Conservation (phyloP, 2,113 vertebrate species). For the Philantomba maxwellii region DNA sequence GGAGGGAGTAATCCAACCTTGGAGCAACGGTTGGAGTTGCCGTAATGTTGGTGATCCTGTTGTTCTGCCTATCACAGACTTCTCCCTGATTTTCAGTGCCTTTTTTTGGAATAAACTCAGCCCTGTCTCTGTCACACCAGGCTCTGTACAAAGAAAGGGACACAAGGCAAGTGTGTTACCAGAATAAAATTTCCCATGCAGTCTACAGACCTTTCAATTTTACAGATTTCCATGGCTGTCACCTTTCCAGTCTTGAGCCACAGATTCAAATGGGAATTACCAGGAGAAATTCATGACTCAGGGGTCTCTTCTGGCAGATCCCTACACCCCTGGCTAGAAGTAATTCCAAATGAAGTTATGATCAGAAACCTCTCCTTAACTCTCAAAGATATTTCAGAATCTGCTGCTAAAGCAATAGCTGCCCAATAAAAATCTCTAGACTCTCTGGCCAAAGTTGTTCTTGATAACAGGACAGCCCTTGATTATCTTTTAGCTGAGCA, state of each 20-base stretch:
- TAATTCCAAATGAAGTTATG: not conserved
- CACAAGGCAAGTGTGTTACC: not conserved
- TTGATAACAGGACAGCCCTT: not conserved
- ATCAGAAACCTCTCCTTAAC: not conserved
- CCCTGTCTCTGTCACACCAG: not conserved
- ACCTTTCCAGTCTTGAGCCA: not conserved
- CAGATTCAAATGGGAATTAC: not conserved
- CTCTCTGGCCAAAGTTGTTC: not conserved
- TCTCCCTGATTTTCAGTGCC: not conserved
- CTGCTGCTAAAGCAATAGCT: not conserved
- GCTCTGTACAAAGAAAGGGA: not conserved
- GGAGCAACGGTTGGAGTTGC: not conserved
- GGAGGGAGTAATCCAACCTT: not conserved
- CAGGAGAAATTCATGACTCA: not conserved
- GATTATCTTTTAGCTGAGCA: not conserved
- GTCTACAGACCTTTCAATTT: not conserved
- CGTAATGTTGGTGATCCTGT: not conserved
- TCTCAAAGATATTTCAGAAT: not conserved
- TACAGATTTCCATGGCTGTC: not conserved
- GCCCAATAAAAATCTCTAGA: not conserved
- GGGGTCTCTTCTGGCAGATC: too few relatives aligned
- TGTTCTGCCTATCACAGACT: not conserved
- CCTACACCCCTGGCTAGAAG: not conserved
- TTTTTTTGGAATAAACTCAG: not conserved
- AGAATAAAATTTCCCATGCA: not conserved